phyloP scores from a whole-genome alignment of 1,140 invertebrate species.

The Drosophila tropicalis region DNA sequence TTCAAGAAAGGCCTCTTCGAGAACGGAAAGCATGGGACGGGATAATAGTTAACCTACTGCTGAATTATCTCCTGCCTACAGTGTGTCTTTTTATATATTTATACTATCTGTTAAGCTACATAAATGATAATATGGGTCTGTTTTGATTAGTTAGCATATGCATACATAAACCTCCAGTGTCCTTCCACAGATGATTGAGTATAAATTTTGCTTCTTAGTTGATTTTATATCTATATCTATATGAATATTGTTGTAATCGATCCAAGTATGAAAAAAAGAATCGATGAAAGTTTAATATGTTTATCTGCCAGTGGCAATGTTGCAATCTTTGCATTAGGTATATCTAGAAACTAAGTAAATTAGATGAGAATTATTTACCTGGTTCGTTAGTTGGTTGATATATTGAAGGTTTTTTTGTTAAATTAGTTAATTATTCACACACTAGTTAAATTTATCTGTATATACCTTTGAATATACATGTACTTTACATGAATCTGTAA shows the following conservation, averaged over 20 bases:
- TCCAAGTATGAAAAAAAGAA: not conserved
- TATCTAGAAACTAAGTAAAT: slow-evolving; percentile 34
- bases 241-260: slow-evolving; percentile 2
- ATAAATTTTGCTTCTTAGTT: slow-evolving; percentile 1
- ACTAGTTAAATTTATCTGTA: slow-evolving; percentile 64
- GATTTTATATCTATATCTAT: not conserved
- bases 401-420: slow-evolving; percentile 36
- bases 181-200: slow-evolving; percentile 56
- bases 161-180: slow-evolving; percentile 66
- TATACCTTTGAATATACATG: too few species aligned
- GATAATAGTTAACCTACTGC: slow-evolving; percentile 83
- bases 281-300: slow-evolving; percentile 47
- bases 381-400: slow-evolving; percentile 48
- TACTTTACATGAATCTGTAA: slow-evolving; percentile 1
- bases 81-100: slow-evolving; percentile 82
- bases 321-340: slow-evolving; percentile 48
- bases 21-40: slow-evolving; percentile 91
- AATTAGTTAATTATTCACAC: slow-evolving; percentile 70
- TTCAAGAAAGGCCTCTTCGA: slow-evolving; percentile 95
- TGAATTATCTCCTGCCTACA: slow-evolving; percentile 83
- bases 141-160: slow-evolving; percentile 57
- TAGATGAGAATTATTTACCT: slow-evolving; percentile 52
- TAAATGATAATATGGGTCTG: slow-evolving; percentile 64
- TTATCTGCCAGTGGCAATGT: slow-evolving; percentile 65
- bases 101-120: slow-evolving; percentile 79